Evolutionary conservation across 2,113 vertebrate genomes (phyloP).

Genomic region (Myrmecobius fasciatus): DNA sequence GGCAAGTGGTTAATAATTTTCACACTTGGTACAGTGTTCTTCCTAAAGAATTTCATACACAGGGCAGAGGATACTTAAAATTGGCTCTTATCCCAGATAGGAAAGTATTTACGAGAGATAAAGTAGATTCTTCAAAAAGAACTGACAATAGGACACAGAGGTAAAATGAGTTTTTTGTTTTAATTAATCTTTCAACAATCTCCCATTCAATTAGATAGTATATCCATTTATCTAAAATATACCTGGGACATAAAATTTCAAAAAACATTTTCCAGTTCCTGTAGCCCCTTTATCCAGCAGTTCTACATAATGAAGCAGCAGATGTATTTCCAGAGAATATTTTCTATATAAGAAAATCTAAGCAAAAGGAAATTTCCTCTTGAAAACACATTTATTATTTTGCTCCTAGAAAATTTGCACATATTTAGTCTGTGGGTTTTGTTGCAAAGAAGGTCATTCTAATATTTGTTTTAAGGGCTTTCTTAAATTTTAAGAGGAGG

Average conservation of each 20-base stretch:
- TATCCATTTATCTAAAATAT: slow-evolving; percentile 32
- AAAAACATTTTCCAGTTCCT: neutral
- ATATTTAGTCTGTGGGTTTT: neutral
- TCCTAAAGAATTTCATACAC: slow-evolving; percentile 8
- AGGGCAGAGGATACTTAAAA: slow-evolving; percentile 24
- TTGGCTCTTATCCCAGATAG: slow-evolving; percentile 38
- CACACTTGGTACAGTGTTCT: slow-evolving; percentile 15
- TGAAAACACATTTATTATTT: neutral
- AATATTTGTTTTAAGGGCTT: neutral
- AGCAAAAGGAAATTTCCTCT: neutral
- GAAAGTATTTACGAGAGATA: slow-evolving; percentile 48
- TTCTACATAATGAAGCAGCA: neutral
- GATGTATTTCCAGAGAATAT: neutral
- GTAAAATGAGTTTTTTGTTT: neutral
- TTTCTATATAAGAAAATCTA: neutral
- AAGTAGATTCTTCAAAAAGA: slow-evolving; percentile 5
- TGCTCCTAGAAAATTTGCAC: neutral
- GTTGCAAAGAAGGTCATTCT: neutral
- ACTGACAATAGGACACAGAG: neutral
- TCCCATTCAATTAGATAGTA: neutral
- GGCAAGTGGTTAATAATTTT: slow-evolving; percentile 40
- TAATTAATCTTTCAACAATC: slow-evolving; percentile 39
- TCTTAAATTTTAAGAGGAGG: neutral
- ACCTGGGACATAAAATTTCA: neutral
- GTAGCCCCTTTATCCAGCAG: neutral